Evolutionary conservation across 2,113 vertebrate genomes (phyloP).

Genomic region (Charadrius vociferus): DNA sequence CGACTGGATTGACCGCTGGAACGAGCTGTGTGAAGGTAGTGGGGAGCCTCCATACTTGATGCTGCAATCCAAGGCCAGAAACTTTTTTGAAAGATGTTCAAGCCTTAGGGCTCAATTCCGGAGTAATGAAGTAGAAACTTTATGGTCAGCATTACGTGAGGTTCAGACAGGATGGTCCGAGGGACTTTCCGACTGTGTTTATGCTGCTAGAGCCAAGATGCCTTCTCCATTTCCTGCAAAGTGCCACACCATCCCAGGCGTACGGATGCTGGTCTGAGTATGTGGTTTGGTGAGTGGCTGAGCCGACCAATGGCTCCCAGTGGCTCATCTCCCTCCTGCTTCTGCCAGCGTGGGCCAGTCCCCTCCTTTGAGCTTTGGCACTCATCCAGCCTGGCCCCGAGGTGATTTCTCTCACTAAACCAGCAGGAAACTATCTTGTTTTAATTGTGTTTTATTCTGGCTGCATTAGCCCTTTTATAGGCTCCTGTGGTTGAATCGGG

Average conservation of each 20-base stretch:
- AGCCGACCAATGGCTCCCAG: background rate
- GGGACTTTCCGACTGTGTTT: background rate
- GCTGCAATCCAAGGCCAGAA: background rate
- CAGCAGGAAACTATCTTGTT: constrained; percentile 15
- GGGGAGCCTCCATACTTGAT: background rate
- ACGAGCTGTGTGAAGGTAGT: background rate
- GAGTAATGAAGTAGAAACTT: background rate
- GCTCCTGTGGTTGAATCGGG: background rate
- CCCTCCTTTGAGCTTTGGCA: background rate
- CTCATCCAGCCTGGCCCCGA: background rate
- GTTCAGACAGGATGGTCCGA: background rate
- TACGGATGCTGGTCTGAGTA: background rate
- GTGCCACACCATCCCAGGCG: background rate
- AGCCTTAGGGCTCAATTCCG: background rate
- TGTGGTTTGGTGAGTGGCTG: background rate
- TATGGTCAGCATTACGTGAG: background rate
- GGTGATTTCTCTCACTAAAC: background rate
- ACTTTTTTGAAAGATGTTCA: background rate
- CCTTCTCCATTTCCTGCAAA: background rate
- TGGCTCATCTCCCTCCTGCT: background rate
- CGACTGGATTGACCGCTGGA: background rate
- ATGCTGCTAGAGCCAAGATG: background rate
- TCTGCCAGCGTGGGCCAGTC: background rate
- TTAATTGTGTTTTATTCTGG: constrained; percentile 22
- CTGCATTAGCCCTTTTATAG: background rate